Evolutionary conservation across 2,113 vertebrate species (phyloP), one percentile per base, ranked within the genome.

Genomic region (Austrofundulus limnaeus): DNA sequence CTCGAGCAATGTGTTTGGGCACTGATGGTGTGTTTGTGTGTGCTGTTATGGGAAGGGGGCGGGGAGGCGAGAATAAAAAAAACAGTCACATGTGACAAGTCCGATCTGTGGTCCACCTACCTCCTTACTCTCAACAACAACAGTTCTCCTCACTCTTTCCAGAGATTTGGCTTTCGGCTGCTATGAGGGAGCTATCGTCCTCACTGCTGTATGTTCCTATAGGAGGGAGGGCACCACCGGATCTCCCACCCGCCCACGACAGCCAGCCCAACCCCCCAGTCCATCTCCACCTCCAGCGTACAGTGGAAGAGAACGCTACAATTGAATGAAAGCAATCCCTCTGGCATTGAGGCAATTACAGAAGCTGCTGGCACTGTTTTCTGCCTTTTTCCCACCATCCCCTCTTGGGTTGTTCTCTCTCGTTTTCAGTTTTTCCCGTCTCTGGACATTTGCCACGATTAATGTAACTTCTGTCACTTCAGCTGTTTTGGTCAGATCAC

Each of bases 391-490:
- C 16, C 6, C 47, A 14, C 39, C 61, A 60, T 64, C n/a, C 41
- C 75, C 67, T 66, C 70, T 15, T 17, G 54, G 71, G 68, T 56
- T 13, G 66, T 75, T 86, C 77, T 70, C 54, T 63, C 66, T 65
- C 43, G 54, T 59, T 80, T 65, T 82, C 41, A 42, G 37, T 80
- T 72, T 72, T 63, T 63, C 68, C 21, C 15, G 11, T 77, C 88
- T 83, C 70, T 79, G 82, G 85, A 84, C 90, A 88, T 80, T 88
- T 77, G 85, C 84, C 84, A 82, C 90, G 87, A 87, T 87, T 90
- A 91, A 87, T 84, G 85, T 77, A 73, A 85, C 90, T 91, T 85
- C 89, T 90, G 89, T 89, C 85, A 54, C 81, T 79, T 91, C 83
- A 89, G 87, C 91, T 91, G 90, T 87, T 88, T 59, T 34, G 66